Evolutionary conservation across 2,113 vertebrate genomes (phyloP), one percentile per base, ranked within the genome.

Genomic region (Lipotes vexillifer): DNA sequence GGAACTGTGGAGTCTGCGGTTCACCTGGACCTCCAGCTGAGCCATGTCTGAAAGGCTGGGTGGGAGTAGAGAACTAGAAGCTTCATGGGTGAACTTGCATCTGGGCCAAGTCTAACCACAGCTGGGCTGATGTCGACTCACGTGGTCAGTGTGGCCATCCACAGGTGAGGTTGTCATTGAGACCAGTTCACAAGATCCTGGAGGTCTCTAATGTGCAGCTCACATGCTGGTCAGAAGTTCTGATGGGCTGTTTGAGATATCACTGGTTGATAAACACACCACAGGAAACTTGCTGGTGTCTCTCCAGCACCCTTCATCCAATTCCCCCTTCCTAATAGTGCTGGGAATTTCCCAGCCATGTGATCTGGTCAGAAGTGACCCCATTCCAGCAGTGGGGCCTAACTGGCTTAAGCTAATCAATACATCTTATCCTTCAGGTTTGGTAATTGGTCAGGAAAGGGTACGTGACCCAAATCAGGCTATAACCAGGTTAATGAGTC

Each of bases 321-420:
- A 33, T 36, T 66, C 49, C 12, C 14, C 3, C 49, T 69, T 82
- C 49, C 49, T 84, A 57, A 72, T 4, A 65, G 86, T 65, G 17
- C 68, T 65, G 75, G 94, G 94, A 78, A 96, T 97, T 96, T 96
- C 96, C 93, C 77, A 86, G 72, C 41, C 71, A 4, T 88, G 61
- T 91, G 86, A 65, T 77, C 85, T 82, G 41, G 52, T 77, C 29
- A 72, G 82, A 92, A 83, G 49, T 86, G 65, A 92, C 83, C 68
- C 49, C 57, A 36, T 46, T 69, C 46, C 44, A 68, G 66, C 31
- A 36, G 61, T n/a, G 41, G n/a, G n/a, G 46, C 41, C 55, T 33
- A 29, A 74, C 10, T 82, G 81, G 5, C n/a, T 81, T 90, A 75
- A 88, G 46, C 41, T 82, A 95, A 75, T 74, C 74, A 95, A 59